Base-by-base conservation (phyloP, 2,888 invertebrate genomes). In the Tachina lurida region DNA sequence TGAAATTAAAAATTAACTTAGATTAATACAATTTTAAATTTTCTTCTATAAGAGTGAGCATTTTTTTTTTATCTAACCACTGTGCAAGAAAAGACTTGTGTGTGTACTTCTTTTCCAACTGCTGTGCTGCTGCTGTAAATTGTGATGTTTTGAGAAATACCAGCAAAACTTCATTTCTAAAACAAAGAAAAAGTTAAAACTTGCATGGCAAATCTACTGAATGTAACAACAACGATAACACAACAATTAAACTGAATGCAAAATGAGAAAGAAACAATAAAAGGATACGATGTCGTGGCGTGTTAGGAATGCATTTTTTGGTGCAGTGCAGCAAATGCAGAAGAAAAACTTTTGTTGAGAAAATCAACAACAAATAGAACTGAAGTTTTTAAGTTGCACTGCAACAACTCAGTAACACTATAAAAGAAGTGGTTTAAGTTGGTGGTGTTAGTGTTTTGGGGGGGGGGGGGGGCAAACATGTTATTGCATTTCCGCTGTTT, bases 261-360 rank as follows among this genome's bases (percentile, higher is more conserved):
- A 84, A 86, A 79, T 86, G 73, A 76, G 86, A 83, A 80, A 76
- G 84, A 80, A 84, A 58, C 41, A 70, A 49, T 47, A 47, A 65
- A 82, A 85, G 74, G 76, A 81, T 82, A 70, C 54, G 54, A 86
- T 86, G 80, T 76, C 76, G 84, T 86, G 86, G 84, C 86, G 86
- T 86, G 86, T 84, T 84, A 86, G 71, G 86, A 86, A 86, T 86
- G 86, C 86, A 86, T 84, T 86, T 86, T 86, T 86, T 86, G 86
- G 86, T 86, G 86, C 86, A 86, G 86, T 86, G 86, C 86, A 84
- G 86, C 86, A 83, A 86, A 84, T 86, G 86, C 79, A 86, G 74
- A 86, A 75, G 39, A 81, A 68, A 71, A 85, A 85, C 54, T 86
- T 84, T 83, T 71, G 19, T 68, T 43, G 45, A 54, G 43, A 41